Base-by-base conservation (phyloP, 2,797 vertebrate species). In the Pagetopsis macropterus region DNA sequence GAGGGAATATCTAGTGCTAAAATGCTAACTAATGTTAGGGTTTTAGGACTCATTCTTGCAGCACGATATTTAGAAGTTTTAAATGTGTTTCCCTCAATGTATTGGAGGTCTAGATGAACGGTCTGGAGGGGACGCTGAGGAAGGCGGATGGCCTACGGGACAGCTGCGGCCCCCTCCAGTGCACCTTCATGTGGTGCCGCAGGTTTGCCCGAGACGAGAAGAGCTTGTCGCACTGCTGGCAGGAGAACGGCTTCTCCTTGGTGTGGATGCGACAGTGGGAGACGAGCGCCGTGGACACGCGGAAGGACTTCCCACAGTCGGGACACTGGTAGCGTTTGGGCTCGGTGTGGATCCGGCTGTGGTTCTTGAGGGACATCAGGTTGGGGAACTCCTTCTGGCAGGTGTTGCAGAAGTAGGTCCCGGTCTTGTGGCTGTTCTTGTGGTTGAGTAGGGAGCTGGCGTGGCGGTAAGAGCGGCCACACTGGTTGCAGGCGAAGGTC, bases 361-460 rank as follows among this genome's bases (percentile, higher is more conserved):
- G 96, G 89, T 97, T 96, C 88, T 96, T 96, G 14, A 97, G 95
- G 31, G 96, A 95, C 85, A 97, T 95, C 31, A 95, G 91, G 87
- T 95, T 95, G 72, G 93, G 91, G 82, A 95, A 95, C 84, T 95
- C 93, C 70, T 95, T 95, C 87, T 95, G 93, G 72, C 95, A 95
- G 60, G 93, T 90, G 83, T 85, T 93, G 88, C 97, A 98, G 76
- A 96, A 95, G 75, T 96, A 97, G 43, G 95, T 92, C 33, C 97
- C 97, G 0, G 95, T 96, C 86, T 96, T 96, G 90, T 97, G 97
- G 70, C 95, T 97, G 93, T 96, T 97, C 68, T 96, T 96, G 91
- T 98, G 97, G 89, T 97, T 97, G 72, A 97, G 95, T 70, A 98
- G 93, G 37, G 96, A 97, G 90, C 97, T 97, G 0, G 96, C 96